A percentile compares a stretch with the other conserved stretches of the same genome.
These are phyloP conservation scores for Coregonus clupeaformis DNA, from an alignment of 2,113 vertebrate species.

Conservation along the genomic window DNA sequence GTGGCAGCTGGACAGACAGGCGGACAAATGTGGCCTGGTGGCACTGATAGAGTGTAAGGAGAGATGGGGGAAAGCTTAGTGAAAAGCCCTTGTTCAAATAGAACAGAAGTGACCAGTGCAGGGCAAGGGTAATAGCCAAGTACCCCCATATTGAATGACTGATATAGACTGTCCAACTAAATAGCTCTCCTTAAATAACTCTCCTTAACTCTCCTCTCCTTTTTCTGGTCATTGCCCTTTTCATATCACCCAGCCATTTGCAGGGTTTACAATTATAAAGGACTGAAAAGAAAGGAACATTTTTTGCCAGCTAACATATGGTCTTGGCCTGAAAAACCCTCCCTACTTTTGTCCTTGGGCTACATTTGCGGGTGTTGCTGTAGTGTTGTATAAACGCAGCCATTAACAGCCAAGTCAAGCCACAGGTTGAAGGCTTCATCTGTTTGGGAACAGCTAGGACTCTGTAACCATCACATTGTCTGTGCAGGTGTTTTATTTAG, in stretches of 20 bases:
- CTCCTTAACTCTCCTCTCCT: slow-evolving; percentile 14
- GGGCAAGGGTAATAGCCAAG: background rate
- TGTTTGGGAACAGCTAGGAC: slow-evolving; percentile 24
- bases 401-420: slow-evolving; percentile 23
- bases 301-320: slow-evolving; percentile 12
- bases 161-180: background rate
- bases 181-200: slow-evolving; percentile 1
- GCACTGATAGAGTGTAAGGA: slow-evolving; percentile 16
- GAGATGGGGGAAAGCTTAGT: background rate
- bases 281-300: slow-evolving; percentile 1
- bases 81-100: background rate
- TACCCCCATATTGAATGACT: background rate
- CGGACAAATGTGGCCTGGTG: slow-evolving; percentile 22
- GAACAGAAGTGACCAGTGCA: background rate
- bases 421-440: slow-evolving; percentile 38
- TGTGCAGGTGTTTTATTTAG: slow-evolving; percentile 15
- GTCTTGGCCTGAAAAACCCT: slow-evolving; percentile 35
- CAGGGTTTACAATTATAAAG: slow-evolving; percentile 11
- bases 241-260: slow-evolving; percentile 7
- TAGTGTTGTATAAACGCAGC: slow-evolving; percentile 11
- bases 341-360: slow-evolving; percentile 53
- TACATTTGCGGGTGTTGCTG: slow-evolving; percentile 26
- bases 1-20: slow-evolving; percentile 62
- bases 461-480: slow-evolving; percentile 23
- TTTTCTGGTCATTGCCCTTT: slow-evolving; percentile 29